Conservation (phyloP, 1,140 invertebrate genomes). For the Temnothorax longispinosus region DNA sequence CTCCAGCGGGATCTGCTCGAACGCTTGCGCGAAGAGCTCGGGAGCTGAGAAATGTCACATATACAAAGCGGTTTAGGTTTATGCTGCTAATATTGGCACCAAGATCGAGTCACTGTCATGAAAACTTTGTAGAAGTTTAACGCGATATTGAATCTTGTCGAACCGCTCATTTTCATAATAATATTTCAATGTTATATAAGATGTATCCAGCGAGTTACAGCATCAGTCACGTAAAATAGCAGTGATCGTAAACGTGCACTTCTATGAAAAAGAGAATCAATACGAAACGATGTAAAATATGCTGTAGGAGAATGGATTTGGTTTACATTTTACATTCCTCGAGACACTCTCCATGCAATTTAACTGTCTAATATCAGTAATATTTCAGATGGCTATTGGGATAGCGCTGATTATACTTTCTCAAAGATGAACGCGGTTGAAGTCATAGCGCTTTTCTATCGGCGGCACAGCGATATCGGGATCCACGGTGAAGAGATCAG, state of each 20-base stretch:
- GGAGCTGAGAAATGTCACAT: conserved; percentile 9
- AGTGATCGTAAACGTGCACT: background rate
- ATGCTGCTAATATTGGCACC: background rate
- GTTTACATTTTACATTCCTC: conserved; percentile 29
- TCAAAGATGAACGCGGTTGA: background rate
- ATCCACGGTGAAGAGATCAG: conserved; percentile 37
- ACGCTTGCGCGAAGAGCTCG: conserved; percentile 77
- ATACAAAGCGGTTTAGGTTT: background rate
- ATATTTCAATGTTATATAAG: background rate
- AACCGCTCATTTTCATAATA: background rate
- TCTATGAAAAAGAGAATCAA: background rate
- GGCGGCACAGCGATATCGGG: background rate
- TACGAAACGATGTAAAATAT: conserved; percentile 12
- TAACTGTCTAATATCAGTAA: conserved; percentile 29
- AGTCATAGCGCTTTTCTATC: conserved; percentile 34
- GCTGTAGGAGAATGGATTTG: background rate
- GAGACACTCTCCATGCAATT: background rate
- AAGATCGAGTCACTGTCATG: background rate
- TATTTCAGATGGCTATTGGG: conserved; percentile 42
- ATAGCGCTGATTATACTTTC: conserved; percentile 52
- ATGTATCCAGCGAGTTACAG: background rate
- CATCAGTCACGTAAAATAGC: background rate
- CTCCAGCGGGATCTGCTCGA: conserved; percentile 80
- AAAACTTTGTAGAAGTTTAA: background rate
- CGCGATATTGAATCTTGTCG: background rate